phyloP scores from a whole-genome alignment of 1,140 invertebrate species.

The Drosophila melanica region DNA sequence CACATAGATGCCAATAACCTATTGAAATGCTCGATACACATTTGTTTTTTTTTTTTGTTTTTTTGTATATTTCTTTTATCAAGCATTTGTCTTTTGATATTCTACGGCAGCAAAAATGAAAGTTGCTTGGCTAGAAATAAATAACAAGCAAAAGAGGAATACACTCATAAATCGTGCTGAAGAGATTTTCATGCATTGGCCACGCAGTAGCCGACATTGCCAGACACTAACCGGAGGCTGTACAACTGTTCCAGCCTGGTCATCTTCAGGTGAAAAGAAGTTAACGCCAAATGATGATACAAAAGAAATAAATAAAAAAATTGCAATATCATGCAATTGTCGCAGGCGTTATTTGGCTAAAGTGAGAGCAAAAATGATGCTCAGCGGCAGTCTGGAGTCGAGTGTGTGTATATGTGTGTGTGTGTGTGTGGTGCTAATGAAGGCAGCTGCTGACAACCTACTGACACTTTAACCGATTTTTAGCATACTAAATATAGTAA shows the following conservation, averaged over 20 bases:
- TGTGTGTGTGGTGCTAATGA: conserved; percentile 56
- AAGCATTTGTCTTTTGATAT: conserved; percentile 66
- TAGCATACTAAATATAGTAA: conserved; percentile 81
- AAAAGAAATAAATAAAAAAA: conserved; percentile 16
- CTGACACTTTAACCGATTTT: conserved; percentile 82
- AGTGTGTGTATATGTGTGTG: conserved; percentile 3
- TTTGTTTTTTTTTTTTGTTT: conserved; percentile 45
- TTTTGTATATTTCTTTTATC: conserved; percentile 14
- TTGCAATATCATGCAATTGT: conserved; percentile 69
- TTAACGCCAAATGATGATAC: conserved; percentile 57
- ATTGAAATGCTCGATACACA: conserved; percentile 71
- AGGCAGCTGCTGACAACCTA: conserved; percentile 68
- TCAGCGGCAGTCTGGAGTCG: conserved; percentile 1
- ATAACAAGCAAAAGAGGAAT: conserved; percentile 16
- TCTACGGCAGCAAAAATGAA: conserved; percentile 74
- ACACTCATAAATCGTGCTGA: conserved; percentile 40
- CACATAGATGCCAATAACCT: conserved; percentile 65
- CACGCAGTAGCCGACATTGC: conserved; percentile 30
- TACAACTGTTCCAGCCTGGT: conserved; percentile 26
- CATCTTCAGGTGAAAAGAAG: conserved; percentile 67
- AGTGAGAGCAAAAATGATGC: conserved; percentile 58
- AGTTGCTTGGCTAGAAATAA: conserved; percentile 51
- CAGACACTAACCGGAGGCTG: conserved; percentile 38
- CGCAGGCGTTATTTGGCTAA: conserved; percentile 45
- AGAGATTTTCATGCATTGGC: conserved; percentile 43